Evolutionary conservation across 2,113 vertebrate species (phyloP).

Genomic region (Sclerurus mexicanus): DNA sequence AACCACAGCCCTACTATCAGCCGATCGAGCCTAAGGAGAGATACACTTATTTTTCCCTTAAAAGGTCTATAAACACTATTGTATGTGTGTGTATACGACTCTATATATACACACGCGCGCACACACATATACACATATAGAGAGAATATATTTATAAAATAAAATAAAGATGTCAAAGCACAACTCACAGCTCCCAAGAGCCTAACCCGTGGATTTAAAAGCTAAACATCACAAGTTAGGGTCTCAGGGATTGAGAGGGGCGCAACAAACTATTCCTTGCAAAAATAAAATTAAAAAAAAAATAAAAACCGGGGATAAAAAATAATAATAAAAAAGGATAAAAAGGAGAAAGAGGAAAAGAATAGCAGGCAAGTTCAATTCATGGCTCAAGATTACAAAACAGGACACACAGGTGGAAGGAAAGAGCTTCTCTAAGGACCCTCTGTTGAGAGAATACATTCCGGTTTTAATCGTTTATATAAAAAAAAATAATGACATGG

Average conservation of each 20-base stretch:
- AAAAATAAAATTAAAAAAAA: not conserved
- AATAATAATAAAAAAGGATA: conserved; percentile 7
- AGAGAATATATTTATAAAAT: conserved; percentile 19
- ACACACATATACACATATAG: not conserved
- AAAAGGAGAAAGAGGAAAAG: conserved; percentile 59
- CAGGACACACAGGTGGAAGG: conserved; percentile 72
- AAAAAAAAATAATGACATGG: conserved; percentile 3
- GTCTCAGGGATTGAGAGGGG: conserved; percentile 99
- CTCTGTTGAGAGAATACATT: conserved; percentile 58
- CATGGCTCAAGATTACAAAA: conserved; percentile 53
- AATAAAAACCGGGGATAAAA: not conserved
- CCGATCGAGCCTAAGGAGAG: conserved; percentile 31
- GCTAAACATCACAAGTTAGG: conserved; percentile 99
- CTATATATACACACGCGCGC: not conserved
- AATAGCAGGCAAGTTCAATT: conserved; percentile 65
- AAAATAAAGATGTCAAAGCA: conserved; percentile 83
- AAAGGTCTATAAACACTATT: conserved; percentile 44
- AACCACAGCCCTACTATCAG: conserved; percentile 40
- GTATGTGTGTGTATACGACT: conserved; percentile 19
- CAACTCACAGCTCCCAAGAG: conserved; percentile 99
- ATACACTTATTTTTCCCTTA: conserved; percentile 63
- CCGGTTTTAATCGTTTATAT: conserved; percentile 56
- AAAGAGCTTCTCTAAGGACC: conserved; percentile 43
- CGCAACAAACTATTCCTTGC: conserved; percentile 72
- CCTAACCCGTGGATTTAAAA: conserved; percentile 99